These are phyloP conservation scores for Zelleria hepariella DNA, from an alignment of 2,888 invertebrate genomes.

Conservation along the genomic window DNA sequence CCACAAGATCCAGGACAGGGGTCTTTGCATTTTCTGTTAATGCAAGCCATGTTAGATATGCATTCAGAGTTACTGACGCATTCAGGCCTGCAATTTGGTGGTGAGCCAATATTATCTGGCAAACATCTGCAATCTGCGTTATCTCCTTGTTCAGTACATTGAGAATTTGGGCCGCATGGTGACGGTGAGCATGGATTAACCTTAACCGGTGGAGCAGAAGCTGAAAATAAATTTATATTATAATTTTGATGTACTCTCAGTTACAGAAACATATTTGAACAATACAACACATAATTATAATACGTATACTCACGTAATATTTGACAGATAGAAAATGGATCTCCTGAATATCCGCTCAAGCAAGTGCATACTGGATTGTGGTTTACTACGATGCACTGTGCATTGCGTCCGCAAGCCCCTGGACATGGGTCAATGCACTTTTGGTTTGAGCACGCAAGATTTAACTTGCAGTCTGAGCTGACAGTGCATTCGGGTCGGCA, in stretches of 20 bases:
- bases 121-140: conserved; percentile 77
- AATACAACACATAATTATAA: neutral
- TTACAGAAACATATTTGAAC: neutral
- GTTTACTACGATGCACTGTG: conserved; percentile 74
- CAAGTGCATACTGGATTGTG: conserved; percentile 80
- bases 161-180: conserved; percentile 77
- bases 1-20: conserved; percentile 81
- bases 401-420: conserved; percentile 78
- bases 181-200: conserved; percentile 75
- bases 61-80: conserved; percentile 80
- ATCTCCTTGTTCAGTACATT: conserved; percentile 72
- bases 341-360: conserved; percentile 75
- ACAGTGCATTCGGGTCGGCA: conserved; percentile 85
- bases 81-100: conserved; percentile 77
- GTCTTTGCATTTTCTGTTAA: conserved; percentile 78
- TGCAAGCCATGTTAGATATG: conserved; percentile 73
- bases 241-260: too few species aligned
- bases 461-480: conserved; percentile 79
- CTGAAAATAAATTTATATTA: conserved; percentile 26
- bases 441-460: conserved; percentile 80
- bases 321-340: conserved; percentile 80
- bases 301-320: conserved; percentile 47
- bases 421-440: conserved; percentile 84
- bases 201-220: conserved; percentile 37
- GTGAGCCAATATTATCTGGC: conserved; percentile 72